Percentiles rank a stretch among this genome's conserved stretches.
Conservation (phyloP, 2,113 vertebrate genomes). For the Condylura cristata region DNA sequence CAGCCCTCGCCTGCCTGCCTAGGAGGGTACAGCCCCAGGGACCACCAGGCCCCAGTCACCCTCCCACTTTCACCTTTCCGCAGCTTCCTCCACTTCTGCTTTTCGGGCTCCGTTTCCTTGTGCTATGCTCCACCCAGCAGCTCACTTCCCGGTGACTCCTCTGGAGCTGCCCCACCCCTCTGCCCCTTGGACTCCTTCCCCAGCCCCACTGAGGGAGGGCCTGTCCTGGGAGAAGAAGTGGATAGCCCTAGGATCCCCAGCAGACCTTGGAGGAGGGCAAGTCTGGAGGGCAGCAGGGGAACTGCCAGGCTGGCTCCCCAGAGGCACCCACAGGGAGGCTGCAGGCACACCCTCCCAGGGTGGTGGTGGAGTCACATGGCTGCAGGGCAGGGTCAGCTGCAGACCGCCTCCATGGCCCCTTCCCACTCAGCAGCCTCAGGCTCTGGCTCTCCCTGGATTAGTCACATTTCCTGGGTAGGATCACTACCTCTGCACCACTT, state of each 20-base stretch:
- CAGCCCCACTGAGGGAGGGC: not conserved
- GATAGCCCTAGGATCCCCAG: not conserved
- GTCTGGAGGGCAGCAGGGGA: rapidly evolving
- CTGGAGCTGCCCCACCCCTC: not conserved
- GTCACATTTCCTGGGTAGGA: constrained; percentile 66
- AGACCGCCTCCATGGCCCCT: not conserved
- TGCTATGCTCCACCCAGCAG: not conserved
- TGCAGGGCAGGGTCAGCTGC: not conserved
- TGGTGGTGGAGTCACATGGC: not conserved
- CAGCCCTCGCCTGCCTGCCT: not conserved
- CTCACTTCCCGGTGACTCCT: not conserved
- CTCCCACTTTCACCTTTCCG: not conserved
- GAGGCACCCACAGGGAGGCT: no score
- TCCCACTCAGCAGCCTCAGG: not conserved
- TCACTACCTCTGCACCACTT: not conserved
- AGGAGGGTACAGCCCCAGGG: not conserved
- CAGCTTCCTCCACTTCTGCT: not conserved
- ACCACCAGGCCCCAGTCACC: not conserved
- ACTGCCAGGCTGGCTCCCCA: not conserved
- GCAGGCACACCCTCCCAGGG: no score
- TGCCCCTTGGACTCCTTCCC: not conserved
- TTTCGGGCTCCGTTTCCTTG: not conserved
- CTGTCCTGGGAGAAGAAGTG: not conserved
- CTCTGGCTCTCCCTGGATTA: not conserved
- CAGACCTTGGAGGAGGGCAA: not conserved